Percentiles rank a stretch among this genome's conserved stretches.
These are phyloP conservation scores for Osmerus eperlanus DNA, from an alignment of 2,113 vertebrate genomes.

Conservation along the genomic window DNA sequence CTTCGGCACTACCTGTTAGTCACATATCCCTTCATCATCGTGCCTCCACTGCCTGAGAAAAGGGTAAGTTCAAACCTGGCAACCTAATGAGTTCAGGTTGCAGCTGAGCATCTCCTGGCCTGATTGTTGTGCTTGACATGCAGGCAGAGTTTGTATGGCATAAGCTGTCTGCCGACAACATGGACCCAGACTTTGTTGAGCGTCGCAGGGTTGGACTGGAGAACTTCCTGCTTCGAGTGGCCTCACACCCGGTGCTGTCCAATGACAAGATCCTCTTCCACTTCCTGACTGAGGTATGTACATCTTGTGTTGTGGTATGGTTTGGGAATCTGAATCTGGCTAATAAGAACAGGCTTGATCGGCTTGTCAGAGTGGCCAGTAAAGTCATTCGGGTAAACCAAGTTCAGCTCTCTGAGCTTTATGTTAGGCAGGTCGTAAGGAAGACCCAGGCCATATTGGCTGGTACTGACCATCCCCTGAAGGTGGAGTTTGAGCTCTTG, in stretches of 20 bases:
- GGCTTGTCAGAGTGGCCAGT: no score
- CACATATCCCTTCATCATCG: slow-evolving; percentile 83
- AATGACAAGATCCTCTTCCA: slow-evolving; percentile 86
- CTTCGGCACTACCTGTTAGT: slow-evolving; percentile 86
- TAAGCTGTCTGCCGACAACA: slow-evolving; percentile 94
- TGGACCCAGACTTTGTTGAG: slow-evolving; percentile 98
- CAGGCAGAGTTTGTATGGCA: slow-evolving; percentile 99
- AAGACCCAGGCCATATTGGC: no score
- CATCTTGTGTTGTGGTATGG: no score
- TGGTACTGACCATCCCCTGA: no score
- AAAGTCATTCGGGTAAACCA: no score
- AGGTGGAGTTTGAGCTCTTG: no score
- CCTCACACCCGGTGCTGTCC: slow-evolving; percentile 86
- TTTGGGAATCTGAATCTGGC: no score
- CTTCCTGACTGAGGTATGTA: slow-evolving; percentile 87
- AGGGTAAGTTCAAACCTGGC: slow-evolving; percentile 74
- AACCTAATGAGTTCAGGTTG: not conserved
- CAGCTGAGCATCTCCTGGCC: not conserved
- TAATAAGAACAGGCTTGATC: no score
- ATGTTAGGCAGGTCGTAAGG: no score
- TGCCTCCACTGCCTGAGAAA: slow-evolving; percentile 93
- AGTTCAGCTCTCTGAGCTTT: no score
- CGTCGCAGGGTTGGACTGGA: slow-evolving; percentile 91
- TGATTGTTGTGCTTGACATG: slow-evolving; percentile 39
- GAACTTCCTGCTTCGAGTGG: slow-evolving; percentile 91